phyloP scores from a whole-genome alignment of 2,113 vertebrate species.

The Leucopsar rothschildi region DNA sequence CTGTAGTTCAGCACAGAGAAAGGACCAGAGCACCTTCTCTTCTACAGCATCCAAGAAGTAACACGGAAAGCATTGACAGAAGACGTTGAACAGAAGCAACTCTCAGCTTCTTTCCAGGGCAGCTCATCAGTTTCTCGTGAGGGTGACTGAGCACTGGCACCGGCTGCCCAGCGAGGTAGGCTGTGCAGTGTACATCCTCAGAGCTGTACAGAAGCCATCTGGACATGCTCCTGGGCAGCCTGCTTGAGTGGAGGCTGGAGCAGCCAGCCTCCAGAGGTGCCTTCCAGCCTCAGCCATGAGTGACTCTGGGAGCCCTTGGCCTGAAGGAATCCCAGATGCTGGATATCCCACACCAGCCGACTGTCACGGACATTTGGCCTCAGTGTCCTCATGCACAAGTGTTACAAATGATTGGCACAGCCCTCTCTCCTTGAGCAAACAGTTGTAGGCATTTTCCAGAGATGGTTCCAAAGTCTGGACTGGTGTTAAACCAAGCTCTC shows the following conservation, averaged over 20 bases:
- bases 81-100: not conserved
- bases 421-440: not conserved
- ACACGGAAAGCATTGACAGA: not conserved
- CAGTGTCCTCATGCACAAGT: not conserved
- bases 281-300: not conserved
- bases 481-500: not conserved
- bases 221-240: not conserved
- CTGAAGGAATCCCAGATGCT: not conserved
- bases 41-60: not conserved
- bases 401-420: not conserved
- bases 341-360: not conserved
- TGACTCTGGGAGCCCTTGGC: not conserved
- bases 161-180: not conserved
- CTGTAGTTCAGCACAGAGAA: not conserved
- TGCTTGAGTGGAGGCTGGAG: not conserved
- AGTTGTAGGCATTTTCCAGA: not conserved
- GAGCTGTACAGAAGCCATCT: not conserved
- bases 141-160: not conserved
- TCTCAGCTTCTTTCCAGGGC: not conserved
- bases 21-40: not conserved
- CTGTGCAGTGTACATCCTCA: not conserved
- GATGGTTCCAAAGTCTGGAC: not conserved
- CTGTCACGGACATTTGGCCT: rapidly evolving
- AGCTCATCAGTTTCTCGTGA: not conserved
- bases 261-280: not conserved